Evolutionary conservation across 2,888 invertebrate genomes (phyloP), one percentile per base, ranked within the genome.

Genomic region (Germaria angustata): DNA sequence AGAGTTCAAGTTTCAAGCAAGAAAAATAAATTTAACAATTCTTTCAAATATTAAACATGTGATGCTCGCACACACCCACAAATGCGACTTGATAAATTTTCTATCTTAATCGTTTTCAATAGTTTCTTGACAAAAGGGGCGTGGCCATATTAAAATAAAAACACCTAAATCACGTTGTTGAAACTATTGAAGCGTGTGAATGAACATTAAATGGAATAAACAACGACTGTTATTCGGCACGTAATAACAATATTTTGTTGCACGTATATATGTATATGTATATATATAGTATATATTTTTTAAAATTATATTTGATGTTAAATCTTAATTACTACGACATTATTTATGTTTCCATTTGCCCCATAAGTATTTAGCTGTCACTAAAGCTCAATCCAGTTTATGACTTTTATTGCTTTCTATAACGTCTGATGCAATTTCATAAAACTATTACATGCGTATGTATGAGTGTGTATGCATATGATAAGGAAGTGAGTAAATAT

Each of bases 141-240:
- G 28, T 39, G 61, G 41, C 39, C 0, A 6, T 8, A 2, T 39
- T 11, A 39, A 36, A 34, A 49, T 3, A 49, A 32, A 20, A 55
- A 20, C 13, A 2, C 2, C 9, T 41, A 36, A 41, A 49, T 49
- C 13, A 57, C 17, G 22, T 78, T 57, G 22, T 44, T 59, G 2
- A 32, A 22, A 20, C 46, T 63, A 46, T 75, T 69, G 44, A 75
- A 79, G 73, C 82, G 69, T 82, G 75, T 75, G 81, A 81, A 81
- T 65, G 73, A 81, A 65, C 78, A 76, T 65, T 71, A 53, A 53
- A 57, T 53, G 8, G n/a, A 32, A 53, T 15, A 53, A 55, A 51
- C 4, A 68, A 49, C n/a, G 17, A 41, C 15, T 69, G 1, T 51
- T 46, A 39, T 59, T 68, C 36, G 53, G 11, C 0, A 5, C 55